Conservation (phyloP, 2,888 invertebrate species). For the Unio delphinus region DNA sequence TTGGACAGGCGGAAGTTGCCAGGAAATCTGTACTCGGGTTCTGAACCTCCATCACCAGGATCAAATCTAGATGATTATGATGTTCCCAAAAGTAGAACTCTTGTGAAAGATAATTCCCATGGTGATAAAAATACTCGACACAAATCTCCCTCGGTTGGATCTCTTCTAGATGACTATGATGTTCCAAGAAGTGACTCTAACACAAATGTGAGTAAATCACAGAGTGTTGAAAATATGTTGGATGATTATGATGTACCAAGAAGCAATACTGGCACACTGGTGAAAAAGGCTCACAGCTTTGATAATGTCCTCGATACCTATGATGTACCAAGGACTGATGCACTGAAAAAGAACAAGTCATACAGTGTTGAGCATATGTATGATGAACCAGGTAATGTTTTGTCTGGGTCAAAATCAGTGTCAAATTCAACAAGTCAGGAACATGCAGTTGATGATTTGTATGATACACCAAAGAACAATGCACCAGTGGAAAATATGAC, state of each 20-base stretch:
- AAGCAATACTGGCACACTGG: constrained; percentile 25
- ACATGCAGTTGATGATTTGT: constrained; percentile 65
- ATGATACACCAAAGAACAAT: constrained; percentile 68
- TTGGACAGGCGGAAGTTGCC: constrained; percentile 16
- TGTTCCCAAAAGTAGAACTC: constrained; percentile 44
- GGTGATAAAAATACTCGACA: too few relatives aligned
- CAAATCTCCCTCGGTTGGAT: constrained; percentile 1
- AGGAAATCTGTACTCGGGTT: constrained; percentile 13
- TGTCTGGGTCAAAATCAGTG: constrained; percentile 6
- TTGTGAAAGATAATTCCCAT: too few relatives aligned
- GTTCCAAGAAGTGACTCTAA: constrained; percentile 43
- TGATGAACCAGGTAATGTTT: constrained; percentile 8
- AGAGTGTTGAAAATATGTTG: constrained; percentile 5
- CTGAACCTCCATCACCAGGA: constrained; percentile 34
- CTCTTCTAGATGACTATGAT: constrained; percentile 58
- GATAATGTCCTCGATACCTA: constrained; percentile 61
- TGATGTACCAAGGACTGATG: constrained; percentile 64
- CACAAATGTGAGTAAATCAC: constrained; percentile 2
- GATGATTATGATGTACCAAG: constrained; percentile 53
- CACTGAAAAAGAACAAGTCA: constrained; percentile 15
- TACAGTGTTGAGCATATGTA: constrained; percentile 22
- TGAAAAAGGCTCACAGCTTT: constrained; percentile 31
- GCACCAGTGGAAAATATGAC: constrained; percentile 42
- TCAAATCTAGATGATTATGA: constrained; percentile 58
- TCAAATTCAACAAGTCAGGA: constrained; percentile 35